Percentiles rank a stretch among this genome's conserved stretches.
phyloP scores from a whole-genome alignment of 2,113 vertebrate genomes.

The Trematomus loennbergii region DNA sequence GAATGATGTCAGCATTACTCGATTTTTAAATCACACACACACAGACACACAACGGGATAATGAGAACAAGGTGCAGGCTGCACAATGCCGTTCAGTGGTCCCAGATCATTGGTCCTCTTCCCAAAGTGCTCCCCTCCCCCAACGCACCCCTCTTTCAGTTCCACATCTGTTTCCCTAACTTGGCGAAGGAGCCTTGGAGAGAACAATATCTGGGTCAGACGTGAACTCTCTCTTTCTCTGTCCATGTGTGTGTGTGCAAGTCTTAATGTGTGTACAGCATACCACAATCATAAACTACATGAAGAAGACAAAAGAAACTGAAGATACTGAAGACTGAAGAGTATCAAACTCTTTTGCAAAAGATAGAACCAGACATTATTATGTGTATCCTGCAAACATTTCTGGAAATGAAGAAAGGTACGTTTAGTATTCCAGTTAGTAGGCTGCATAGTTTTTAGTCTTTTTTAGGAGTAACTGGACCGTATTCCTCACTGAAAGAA shows the following conservation, averaged over 20 bases:
- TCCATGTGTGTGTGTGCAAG: conserved; percentile 6
- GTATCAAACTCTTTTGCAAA: neutral
- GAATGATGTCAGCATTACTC: conserved; percentile 62
- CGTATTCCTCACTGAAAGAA: neutral
- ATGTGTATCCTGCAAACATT: neutral
- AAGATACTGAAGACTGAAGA: too few species aligned
- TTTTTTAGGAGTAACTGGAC: neutral
- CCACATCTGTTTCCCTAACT: conserved; percentile 80
- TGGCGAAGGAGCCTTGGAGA: conserved; percentile 68
- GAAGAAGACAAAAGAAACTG: conserved; percentile 19
- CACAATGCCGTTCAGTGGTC: conserved; percentile 56
- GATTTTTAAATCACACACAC: conserved; percentile 22
- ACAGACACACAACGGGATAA: conserved; percentile 57
- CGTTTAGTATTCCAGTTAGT: neutral
- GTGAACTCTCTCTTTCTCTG: conserved; percentile 40
- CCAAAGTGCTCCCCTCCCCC: conserved; percentile 78
- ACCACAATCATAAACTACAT: neutral
- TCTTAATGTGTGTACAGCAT: conserved; percentile 7
- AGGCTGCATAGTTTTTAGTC: neutral
- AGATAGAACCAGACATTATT: conserved; percentile 7
- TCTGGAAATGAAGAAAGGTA: neutral
- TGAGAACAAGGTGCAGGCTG: conserved; percentile 77
- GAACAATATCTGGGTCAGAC: conserved; percentile 75
- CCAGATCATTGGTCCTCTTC: conserved; percentile 59
- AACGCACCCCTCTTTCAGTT: conserved; percentile 85